A percentile compares a stretch with the other conserved stretches of the same genome.
These are phyloP conservation scores for Clytia hemisphaerica DNA, from an alignment of 30 jellyfish, hydroid and myxozoan species.

Conservation along the genomic window DNA sequence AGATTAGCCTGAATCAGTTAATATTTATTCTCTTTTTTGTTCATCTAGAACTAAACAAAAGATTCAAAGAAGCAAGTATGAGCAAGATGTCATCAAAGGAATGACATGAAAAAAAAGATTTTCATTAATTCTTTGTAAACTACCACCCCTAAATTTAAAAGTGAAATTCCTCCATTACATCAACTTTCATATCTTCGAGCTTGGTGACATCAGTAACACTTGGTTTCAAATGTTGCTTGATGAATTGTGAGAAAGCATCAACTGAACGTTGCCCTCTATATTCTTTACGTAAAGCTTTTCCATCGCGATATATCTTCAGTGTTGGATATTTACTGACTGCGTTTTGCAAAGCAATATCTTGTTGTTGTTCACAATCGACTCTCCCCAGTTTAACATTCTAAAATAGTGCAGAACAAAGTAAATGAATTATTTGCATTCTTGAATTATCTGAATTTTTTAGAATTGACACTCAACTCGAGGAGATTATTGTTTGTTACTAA, in stretches of 20 bases:
- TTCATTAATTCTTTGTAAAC: no score
- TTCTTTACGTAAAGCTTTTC: conserved; percentile 88
- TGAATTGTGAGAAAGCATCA: conserved; percentile 87
- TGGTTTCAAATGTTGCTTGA: conserved; percentile 79
- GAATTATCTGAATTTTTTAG: no score
- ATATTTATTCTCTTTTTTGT: no score
- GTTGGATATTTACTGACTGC: conserved; percentile 90
- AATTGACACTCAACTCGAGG: background rate
- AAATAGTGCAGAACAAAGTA: background rate
- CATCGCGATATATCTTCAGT: conserved; percentile 71
- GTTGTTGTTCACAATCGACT: conserved; percentile 87
- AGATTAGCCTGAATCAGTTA: no score
- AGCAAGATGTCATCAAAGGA: no score
- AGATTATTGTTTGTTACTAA: background rate
- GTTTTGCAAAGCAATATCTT: conserved; percentile 63
- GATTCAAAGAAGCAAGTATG: no score
- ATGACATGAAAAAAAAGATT: no score
- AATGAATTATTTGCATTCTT: background rate
- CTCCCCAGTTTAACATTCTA: conserved; percentile 82
- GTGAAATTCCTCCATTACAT: conserved; percentile 28
- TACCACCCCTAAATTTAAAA: background rate
- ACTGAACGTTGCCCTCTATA: conserved; percentile 98
- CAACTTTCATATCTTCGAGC: conserved; percentile 67
- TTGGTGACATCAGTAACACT: conserved; percentile 68
- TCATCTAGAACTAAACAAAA: no score